A percentile compares a stretch with the other conserved stretches of the same genome.
Evolutionary conservation across 2,113 vertebrate genomes (phyloP).

Genomic region (Varanus salvator): DNA sequence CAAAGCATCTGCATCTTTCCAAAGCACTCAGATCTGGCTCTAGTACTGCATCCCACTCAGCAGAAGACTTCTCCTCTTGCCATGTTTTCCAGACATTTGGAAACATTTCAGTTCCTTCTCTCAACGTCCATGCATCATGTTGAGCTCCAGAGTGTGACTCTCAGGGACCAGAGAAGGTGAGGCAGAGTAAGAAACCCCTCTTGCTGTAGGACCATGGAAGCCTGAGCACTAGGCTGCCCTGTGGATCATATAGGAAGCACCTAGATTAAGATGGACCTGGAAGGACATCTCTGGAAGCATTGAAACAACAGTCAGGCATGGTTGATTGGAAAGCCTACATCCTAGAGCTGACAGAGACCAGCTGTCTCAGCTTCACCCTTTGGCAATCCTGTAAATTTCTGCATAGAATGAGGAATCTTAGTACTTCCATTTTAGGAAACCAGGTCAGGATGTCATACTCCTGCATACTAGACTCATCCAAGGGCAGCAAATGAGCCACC

Average conservation of each 20-base stretch:
- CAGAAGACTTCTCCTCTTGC: neutral
- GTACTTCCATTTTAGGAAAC: neutral
- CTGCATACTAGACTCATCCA: neutral
- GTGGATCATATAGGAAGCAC: neutral
- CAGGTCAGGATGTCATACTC: neutral
- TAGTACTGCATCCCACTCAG: neutral
- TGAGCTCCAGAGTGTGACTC: neutral
- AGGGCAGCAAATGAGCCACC: neutral
- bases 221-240: neutral
- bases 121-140: slow-evolving; percentile 2
- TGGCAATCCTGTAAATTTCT: neutral
- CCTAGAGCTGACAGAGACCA: neutral
- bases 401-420: neutral
- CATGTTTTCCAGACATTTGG: neutral
- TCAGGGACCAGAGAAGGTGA: neutral
- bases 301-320: neutral
- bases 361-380: neutral
- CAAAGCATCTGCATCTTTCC: neutral
- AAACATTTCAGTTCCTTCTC: neutral
- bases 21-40: neutral
- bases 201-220: neutral
- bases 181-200: neutral
- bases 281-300: neutral
- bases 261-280: neutral
- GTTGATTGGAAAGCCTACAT: neutral